phyloP scores from a whole-genome alignment of 1,140 invertebrate genomes.

The Drosophila takahashii region DNA sequence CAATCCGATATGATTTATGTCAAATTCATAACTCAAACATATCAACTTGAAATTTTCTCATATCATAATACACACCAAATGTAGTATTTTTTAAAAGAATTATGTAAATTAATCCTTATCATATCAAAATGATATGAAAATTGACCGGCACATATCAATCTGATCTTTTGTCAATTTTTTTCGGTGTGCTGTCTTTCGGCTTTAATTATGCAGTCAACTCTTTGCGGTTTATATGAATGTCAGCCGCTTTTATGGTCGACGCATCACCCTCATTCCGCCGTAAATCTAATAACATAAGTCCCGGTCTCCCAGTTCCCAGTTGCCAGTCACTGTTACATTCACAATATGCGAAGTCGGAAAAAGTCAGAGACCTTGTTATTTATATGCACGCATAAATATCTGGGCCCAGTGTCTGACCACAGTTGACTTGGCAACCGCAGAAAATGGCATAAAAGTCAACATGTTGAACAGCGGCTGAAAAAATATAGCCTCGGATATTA shows the following conservation, averaged over 20 bases:
- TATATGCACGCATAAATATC: slow-evolving; percentile 79
- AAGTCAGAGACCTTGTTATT: slow-evolving; percentile 62
- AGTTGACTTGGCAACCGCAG: slow-evolving; percentile 76
- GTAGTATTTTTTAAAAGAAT: no score
- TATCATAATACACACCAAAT: no score
- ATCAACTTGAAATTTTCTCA: no score
- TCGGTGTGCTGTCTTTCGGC: background rate
- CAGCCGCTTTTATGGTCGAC: slow-evolving; percentile 61
- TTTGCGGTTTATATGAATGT: slow-evolving; percentile 76
- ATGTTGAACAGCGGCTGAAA: slow-evolving; percentile 72
- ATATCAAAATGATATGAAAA: no score
- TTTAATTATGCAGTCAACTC: slow-evolving; percentile 79
- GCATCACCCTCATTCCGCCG: slow-evolving; percentile 31
- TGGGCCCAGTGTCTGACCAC: slow-evolving; percentile 65
- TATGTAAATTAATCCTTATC: no score
- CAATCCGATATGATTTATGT: no score
- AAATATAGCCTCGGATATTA: slow-evolving; percentile 73
- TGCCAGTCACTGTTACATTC: slow-evolving; percentile 5
- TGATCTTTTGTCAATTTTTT: no score
- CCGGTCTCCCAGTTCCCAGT: slow-evolving; percentile 1
- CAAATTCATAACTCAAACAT: no score
- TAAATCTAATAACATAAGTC: slow-evolving; percentile 80
- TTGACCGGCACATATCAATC: no score
- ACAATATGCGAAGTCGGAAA: slow-evolving; percentile 1
- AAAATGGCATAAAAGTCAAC: slow-evolving; percentile 81